Base-by-base conservation (phyloP, 2,888 invertebrate genomes). In the Muschampia plurimacula region DNA sequence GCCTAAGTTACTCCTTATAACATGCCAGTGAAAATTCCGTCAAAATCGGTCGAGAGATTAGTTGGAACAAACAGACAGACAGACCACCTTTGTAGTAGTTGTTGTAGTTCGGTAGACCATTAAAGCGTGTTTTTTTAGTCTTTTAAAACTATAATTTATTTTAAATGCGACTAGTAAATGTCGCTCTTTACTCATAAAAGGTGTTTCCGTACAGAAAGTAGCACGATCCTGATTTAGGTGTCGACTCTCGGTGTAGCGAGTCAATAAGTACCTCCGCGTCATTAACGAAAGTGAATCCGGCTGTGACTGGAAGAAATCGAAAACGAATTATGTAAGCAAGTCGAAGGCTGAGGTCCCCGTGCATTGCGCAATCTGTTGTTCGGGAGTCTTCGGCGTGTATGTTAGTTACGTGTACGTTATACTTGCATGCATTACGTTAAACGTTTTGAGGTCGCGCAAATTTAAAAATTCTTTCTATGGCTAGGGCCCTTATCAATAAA, bases 301-400 rank as follows among this genome's bases (percentile, higher is more conserved):
- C 83, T 75, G 67, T 67, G 57, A 87, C 85, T 84, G 88, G 89
- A 89, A 83, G 89, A 90, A 91, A 92, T 89, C 89, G 88, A 89
- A 89, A 90, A 87, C 88, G 81, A 69, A 83, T 92, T 92, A 87
- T 81, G 86, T 82, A 91, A 92, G 82, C 86, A 88, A 88, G 88
- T 83, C 82, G 84, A 88, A 86, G 86, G 86, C 76, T 77, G 77
- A 77, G 86, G 84, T 86, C 84, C 86, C 85, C 80, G 75, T 74
- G 76, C 74, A 81, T 91, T 90, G 84, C 88, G 85, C 84, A 89
- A 91, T 39, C 49, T 46, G 68, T 69, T 69, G 73, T 73, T 75
- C 74, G 67, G 74, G 75, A 77, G 49, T 68, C 63, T 72, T 73
- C 64, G 74, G 71, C 52, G 59, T n/a, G 6, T 49, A 6, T 69